phyloP scores from a whole-genome alignment of 2,888 invertebrate genomes.

The Penaeus monodon region DNA sequence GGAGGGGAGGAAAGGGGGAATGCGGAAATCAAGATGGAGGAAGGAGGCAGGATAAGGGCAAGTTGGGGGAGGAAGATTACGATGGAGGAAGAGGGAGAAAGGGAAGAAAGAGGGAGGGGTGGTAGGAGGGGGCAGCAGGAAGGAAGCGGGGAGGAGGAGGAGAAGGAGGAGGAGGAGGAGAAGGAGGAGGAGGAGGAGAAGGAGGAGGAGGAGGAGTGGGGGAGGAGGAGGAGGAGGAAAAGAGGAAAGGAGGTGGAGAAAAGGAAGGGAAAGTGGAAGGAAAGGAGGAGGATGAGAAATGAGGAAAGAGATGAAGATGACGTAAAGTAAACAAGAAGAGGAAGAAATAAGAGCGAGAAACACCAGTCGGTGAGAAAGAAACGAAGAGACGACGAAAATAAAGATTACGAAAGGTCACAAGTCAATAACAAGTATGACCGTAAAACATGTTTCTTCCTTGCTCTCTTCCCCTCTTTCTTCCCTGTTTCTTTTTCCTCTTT shows the following conservation, averaged over 20 bases:
- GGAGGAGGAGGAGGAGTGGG: not conserved
- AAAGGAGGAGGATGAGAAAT: not conserved
- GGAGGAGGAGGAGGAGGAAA: not conserved
- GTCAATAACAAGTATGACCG: too few species aligned
- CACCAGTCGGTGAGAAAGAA: too few species aligned
- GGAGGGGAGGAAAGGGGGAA: not conserved
- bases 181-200: not conserved
- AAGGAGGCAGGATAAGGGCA: not conserved
- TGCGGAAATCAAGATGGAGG: not conserved
- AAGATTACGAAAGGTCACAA: too few species aligned
- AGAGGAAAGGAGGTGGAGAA: not conserved
- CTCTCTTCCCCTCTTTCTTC: not conserved
- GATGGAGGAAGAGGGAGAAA: not conserved
- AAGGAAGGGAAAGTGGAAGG: not conserved
- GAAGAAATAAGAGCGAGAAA: not conserved
- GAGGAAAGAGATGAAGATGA: not conserved
- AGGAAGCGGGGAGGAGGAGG: not conserved
- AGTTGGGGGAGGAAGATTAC: not conserved
- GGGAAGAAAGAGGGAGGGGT: not conserved
- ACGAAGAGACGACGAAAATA: too few species aligned
- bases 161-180: not conserved
- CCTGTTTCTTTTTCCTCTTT: slow-evolving; percentile 6
- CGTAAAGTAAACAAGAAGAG: not conserved
- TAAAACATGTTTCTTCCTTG: too few species aligned
- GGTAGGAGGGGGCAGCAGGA: not conserved